Base-by-base conservation (phyloP, 1,140 invertebrate genomes). In the Drosophila erecta region DNA sequence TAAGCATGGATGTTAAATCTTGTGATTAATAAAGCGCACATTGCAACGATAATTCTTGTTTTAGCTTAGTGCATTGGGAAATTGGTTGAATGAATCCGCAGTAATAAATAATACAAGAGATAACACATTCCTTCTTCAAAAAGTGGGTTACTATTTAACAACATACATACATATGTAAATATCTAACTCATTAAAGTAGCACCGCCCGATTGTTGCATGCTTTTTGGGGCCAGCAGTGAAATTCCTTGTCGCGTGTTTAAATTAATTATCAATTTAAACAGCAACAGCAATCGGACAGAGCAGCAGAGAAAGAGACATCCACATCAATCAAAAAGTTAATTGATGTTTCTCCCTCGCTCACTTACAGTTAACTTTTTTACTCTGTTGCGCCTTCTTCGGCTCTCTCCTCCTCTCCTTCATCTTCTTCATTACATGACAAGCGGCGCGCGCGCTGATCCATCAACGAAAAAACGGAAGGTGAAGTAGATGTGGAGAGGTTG, bases 281-380 rank as follows among this genome's bases (percentile, higher is more conserved):
- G 57, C 59, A 60, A 61, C 59, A 66, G 55, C 56, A 76, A 38
- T 46, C 47, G n/a, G 14, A 27, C 41, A 47, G 30, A 58, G 27
- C 43, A 33, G 47, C 27, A 20, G 41, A 59, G 41, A 62, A 50
- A 58, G 44, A 53, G 47, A 46, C 67, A 70, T 51, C 37, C 83
- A 65, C 83, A 86, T 86, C 81, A 81, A 86, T 86, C 81, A 86
- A 86, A 86, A 81, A 81, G 79, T 87, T 86, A 86, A 86, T 87
- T 86, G 78, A 86, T 76, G 74, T 79, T 79, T 65, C 50, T 71
- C 40, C 65, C 61, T 35, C 71, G 50, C 41, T 49, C 27, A 40
- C 41, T 53, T 51, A 35, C 46, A 56, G 47, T 70, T 53, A 69
- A 46, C 47, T 83, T 77, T 67, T 61, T 73, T 61, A 65, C 57